Base-by-base conservation (phyloP, 2,113 vertebrate genomes). In the Himantopus leucocephalus region DNA sequence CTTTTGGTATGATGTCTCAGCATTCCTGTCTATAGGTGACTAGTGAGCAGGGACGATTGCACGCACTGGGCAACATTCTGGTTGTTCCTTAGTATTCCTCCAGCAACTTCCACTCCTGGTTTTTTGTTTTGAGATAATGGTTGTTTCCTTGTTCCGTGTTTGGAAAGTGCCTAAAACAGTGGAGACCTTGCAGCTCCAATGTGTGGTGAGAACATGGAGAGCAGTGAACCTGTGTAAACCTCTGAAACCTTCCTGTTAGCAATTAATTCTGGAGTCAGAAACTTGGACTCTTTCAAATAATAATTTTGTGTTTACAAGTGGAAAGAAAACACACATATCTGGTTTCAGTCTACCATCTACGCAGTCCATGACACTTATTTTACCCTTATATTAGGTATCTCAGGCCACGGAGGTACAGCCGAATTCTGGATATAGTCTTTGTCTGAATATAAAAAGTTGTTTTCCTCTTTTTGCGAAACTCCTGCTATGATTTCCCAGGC, bases 121-220 rank as follows among this genome's bases (percentile, higher is more conserved):
- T 35, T 41, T 21, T 2, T 39, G 53, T 52, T 71, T 82, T 75
- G 34, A 50, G 81, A 53, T 52, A 59, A 20, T 50, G 9, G 32
- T 32, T 70, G 4, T 59, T 56, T 82, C 35, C 55, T 66, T 47
- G 23, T 70, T 81, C 47, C 5, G 0, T 79, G 27, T 85, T 55
- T 73, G 59, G 32, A 80, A 27, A 47, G 10, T 2, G 1, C 20
- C 48, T 60, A 43, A 59, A 72, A 3, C 39, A 48, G 27, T 12
- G 6, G 20, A 41, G n/a, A 78, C 34, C 34, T 43, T 63, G 37
- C 0, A 4, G 34, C 66, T 85, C 29, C 43, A 14, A 1, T 1
- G 13, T 75, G 48, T 0, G 0, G 24, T 62, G 48, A 62, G 39
- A 68, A 43, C 73, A 39, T 0, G 0, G 32, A 73, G 50, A 74